A percentile compares a stretch with the other conserved stretches of the same genome.
Evolutionary conservation across 2,797 vertebrate species (phyloP).

Genomic region (Ispidina picta): DNA sequence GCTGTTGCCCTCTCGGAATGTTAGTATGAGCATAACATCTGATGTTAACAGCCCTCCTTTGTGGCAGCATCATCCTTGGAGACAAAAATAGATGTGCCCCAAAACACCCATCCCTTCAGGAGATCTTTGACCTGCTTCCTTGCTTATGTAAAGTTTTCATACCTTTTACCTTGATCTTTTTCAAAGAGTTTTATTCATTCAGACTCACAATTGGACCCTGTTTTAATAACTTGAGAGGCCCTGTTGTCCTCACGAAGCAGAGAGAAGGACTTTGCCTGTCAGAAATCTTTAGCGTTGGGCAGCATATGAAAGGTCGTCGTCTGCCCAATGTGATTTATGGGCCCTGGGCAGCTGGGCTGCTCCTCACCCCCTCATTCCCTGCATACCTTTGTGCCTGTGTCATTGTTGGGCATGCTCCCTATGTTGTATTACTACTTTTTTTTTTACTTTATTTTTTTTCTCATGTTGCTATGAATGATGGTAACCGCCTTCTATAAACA

Average conservation of each 20-base stretch:
- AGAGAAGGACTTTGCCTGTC: neutral
- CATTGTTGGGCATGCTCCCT: conserved; percentile 7
- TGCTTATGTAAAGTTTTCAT: neutral
- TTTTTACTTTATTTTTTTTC: neutral
- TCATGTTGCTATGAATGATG: conserved; percentile 6
- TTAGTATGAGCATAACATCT: accelerated
- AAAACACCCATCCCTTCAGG: neutral
- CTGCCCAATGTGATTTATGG: conserved; percentile 39
- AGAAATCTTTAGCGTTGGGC: conserved; percentile 19
- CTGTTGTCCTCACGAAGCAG: neutral
- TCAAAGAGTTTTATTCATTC: conserved; percentile 6
- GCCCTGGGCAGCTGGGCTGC: conserved; percentile 6
- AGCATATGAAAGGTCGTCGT: conserved; percentile 39
- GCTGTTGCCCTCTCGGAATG: neutral
- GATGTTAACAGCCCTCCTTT: neutral
- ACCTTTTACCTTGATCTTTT: neutral
- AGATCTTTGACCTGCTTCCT: conserved; percentile 14
- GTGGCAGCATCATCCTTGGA: neutral
- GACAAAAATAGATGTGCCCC: neutral
- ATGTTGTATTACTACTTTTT: neutral
- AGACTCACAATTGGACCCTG: neutral
- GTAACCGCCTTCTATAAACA: conserved; percentile 9
- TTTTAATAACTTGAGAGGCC: conserved; percentile 6
- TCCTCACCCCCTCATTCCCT: conserved; percentile 66
- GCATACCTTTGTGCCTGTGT: conserved; percentile 57